A percentile compares a stretch with the other conserved stretches of the same genome.
phyloP scores from a whole-genome alignment of 1,140 invertebrate species.

The Oryctes rhinoceros region DNA sequence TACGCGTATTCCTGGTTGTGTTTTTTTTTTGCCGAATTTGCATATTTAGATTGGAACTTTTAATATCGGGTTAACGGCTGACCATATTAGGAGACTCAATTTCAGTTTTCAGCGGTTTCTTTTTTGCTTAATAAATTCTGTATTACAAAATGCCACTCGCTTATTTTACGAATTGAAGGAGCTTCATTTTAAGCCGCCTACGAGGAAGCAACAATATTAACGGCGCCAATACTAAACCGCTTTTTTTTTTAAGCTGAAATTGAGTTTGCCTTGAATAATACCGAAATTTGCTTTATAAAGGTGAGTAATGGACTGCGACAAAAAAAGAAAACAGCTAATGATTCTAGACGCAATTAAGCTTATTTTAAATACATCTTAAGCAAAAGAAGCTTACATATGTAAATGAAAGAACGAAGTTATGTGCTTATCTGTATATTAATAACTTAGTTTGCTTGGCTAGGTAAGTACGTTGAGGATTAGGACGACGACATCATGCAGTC shows the following conservation, averaged over 20 bases:
- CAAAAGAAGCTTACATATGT: too few relatives aligned
- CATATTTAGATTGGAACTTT: conserved; percentile 30
- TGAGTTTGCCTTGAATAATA: neutral
- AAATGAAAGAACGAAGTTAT: too few relatives aligned
- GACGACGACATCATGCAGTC: neutral
- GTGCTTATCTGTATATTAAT: neutral
- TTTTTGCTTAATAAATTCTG: neutral
- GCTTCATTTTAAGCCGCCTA: neutral
- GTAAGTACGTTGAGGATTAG: neutral
- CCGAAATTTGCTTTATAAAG: neutral
- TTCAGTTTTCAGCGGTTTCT: conserved; percentile 8
- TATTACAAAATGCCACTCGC: neutral
- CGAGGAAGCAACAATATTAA: neutral
- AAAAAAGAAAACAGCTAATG: too few relatives aligned
- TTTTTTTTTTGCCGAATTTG: neutral
- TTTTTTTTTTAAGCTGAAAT: conserved; percentile 10
- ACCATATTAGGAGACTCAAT: conserved; percentile 33
- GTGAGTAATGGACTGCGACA: neutral
- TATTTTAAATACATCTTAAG: too few relatives aligned
- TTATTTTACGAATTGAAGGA: neutral
- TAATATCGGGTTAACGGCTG: conserved; percentile 5
- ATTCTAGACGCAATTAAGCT: too few relatives aligned
- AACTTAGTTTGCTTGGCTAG: neutral
- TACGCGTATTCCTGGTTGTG: neutral
- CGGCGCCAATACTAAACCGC: neutral